Conservation (phyloP, 1,140 invertebrate species). For the Bombus polaris region DNA sequence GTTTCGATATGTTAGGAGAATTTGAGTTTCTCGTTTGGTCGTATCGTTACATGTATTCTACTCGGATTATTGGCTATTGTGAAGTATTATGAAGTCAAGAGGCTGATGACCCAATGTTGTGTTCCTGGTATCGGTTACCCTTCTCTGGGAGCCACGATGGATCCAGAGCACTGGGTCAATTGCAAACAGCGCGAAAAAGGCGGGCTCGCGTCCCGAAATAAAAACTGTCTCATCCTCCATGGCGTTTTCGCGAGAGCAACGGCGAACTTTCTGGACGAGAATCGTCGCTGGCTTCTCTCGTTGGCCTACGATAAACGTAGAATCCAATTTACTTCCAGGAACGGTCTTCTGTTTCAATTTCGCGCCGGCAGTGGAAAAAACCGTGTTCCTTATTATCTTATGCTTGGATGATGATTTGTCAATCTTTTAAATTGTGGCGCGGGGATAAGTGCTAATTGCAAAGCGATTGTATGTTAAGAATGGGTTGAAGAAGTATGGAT, state of each 20-base stretch:
- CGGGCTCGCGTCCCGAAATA: background rate
- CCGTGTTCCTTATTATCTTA: background rate
- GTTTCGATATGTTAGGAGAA: background rate
- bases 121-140: background rate
- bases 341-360: constrained; percentile 14
- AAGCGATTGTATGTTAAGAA: background rate
- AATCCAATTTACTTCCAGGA: background rate
- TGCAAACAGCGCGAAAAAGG: background rate
- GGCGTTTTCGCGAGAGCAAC: background rate
- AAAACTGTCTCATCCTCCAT: background rate
- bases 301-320: background rate
- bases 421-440: background rate
- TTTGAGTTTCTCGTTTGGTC: no score
- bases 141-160: no score
- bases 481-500: background rate
- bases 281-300: background rate
- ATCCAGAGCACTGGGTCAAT: constrained; percentile 23
- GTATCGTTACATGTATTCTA: no score
- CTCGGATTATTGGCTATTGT: no score
- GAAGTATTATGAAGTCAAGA: background rate
- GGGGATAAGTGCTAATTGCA: background rate
- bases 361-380: background rate
- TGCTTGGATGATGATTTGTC: background rate
- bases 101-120: background rate
- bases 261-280: background rate